These are phyloP conservation scores for Drosophila arizonae DNA, from an alignment of 1,140 invertebrate genomes.

Conservation along the genomic window DNA sequence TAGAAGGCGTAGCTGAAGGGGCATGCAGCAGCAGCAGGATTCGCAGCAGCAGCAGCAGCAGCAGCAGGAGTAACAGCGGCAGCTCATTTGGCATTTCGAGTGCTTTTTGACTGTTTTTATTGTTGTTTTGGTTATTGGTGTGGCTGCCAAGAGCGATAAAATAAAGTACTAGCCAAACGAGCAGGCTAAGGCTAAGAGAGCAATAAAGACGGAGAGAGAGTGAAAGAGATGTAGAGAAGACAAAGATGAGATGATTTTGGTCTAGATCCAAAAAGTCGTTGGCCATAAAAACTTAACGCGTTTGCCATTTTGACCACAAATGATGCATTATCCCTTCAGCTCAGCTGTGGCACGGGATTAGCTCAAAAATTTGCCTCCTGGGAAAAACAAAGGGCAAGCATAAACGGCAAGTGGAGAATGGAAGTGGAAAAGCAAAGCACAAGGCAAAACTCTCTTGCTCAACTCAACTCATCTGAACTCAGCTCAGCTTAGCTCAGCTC, in stretches of 20 bases:
- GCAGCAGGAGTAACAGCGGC: slow-evolving; percentile 27
- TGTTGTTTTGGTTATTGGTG: slow-evolving; percentile 63
- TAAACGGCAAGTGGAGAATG: slow-evolving; percentile 7
- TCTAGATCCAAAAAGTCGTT: slow-evolving; percentile 77
- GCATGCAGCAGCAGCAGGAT: not conserved
- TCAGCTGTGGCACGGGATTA: slow-evolving; percentile 27
- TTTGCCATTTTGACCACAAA: slow-evolving; percentile 80
- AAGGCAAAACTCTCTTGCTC: not conserved
- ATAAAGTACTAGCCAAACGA: slow-evolving; percentile 79
- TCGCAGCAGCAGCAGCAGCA: slow-evolving; percentile 20
- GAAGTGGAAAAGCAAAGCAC: not conserved
- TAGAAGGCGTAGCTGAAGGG: slow-evolving; percentile 29
- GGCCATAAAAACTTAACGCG: slow-evolving; percentile 79
- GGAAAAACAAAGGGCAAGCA: slow-evolving; percentile 14
- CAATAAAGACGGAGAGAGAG: not conserved
- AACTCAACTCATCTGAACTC: not conserved
- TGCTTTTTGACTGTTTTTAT: slow-evolving; percentile 81
- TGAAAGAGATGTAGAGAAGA: not conserved
- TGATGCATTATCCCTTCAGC: slow-evolving; percentile 67
- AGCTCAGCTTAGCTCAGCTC: not conserved
- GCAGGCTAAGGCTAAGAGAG: slow-evolving; percentile 26
- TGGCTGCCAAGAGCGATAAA: slow-evolving; percentile 76
- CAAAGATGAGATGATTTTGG: slow-evolving; percentile 56
- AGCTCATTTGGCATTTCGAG: slow-evolving; percentile 80
- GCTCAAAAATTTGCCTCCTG: slow-evolving; percentile 45